A percentile compares a stretch with the other conserved stretches of the same genome.
Conservation (phyloP, 1,140 invertebrate genomes). For the Pseudomyrmex dendroicus region DNA sequence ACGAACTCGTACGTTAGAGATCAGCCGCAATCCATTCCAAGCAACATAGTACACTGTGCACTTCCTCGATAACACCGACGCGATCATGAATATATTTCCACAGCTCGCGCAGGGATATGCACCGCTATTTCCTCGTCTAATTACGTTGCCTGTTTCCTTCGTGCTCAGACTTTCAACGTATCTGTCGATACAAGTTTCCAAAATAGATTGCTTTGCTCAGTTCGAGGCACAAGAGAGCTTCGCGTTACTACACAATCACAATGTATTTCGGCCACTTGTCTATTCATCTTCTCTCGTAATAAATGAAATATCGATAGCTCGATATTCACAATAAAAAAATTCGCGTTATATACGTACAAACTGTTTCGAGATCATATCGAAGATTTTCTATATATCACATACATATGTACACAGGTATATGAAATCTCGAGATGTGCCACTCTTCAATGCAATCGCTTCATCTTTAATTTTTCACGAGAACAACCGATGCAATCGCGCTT, state of each 20-base stretch:
- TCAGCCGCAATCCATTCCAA: constrained; percentile 42
- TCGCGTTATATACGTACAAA: too few relatives aligned
- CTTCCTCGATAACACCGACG: constrained; percentile 35
- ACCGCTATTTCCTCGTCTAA: constrained; percentile 13
- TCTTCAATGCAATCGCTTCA: neutral
- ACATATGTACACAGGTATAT: too few relatives aligned
- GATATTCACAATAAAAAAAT: neutral
- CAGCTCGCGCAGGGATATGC: constrained; percentile 2
- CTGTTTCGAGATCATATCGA: too few relatives aligned
- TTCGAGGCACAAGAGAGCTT: too few relatives aligned
- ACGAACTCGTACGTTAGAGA: constrained; percentile 49
- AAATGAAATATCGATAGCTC: neutral
- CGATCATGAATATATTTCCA: constrained; percentile 49
- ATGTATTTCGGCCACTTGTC: neutral
- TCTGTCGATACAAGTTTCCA: constrained; percentile 18
- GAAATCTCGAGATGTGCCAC: neutral
- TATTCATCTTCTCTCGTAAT: neutral
- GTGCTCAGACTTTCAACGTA: constrained; percentile 36
- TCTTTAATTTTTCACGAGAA: neutral
- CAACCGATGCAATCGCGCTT: constrained; percentile 1
- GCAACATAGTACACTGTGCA: neutral
- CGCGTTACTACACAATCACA: neutral
- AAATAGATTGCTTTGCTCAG: neutral
- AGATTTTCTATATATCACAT: too few relatives aligned
- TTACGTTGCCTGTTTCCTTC: constrained; percentile 42